These are phyloP conservation scores for Elegia similella DNA, from an alignment of 2,888 invertebrate species.

Conservation along the genomic window DNA sequence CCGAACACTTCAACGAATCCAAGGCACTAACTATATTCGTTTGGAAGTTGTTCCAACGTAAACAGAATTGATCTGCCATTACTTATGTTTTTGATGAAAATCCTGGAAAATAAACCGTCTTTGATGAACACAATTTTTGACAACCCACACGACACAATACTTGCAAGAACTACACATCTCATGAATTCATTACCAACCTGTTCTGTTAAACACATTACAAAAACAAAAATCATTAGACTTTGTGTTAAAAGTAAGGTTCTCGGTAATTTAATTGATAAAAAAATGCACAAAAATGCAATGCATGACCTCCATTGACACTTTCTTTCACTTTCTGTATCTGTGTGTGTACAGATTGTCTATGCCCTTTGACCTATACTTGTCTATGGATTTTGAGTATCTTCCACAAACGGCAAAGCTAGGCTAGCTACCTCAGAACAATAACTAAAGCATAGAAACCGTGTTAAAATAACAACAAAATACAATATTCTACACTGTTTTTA, in stretches of 20 bases:
- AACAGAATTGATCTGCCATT: constrained; percentile 86
- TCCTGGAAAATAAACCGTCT: constrained; percentile 51
- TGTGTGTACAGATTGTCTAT: constrained; percentile 17
- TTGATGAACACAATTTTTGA: constrained; percentile 41
- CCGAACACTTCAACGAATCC: constrained; percentile 85
- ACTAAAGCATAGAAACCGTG: too few species aligned
- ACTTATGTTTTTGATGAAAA: constrained; percentile 54
- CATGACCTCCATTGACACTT: constrained; percentile 75
- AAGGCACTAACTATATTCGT: constrained; percentile 86
- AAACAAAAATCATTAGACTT: constrained; percentile 37
- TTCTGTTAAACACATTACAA: constrained; percentile 45
- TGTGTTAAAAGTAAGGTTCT: constrained; percentile 34
- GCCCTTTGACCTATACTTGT: background rate
- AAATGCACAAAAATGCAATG: constrained; percentile 76
- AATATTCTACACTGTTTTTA: too few species aligned
- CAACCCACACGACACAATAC: constrained; percentile 35
- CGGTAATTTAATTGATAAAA: constrained; percentile 33
- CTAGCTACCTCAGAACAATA: too few species aligned
- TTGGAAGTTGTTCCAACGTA: constrained; percentile 89
- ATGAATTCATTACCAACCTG: constrained; percentile 37
- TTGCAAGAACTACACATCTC: constrained; percentile 17
- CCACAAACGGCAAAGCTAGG: too few species aligned
- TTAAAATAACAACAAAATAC: too few species aligned
- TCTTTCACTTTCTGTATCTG: constrained; percentile 57
- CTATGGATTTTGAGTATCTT: background rate